Base-by-base conservation (phyloP, 2,113 vertebrate species). In the Neodontobutis hainanensis region DNA sequence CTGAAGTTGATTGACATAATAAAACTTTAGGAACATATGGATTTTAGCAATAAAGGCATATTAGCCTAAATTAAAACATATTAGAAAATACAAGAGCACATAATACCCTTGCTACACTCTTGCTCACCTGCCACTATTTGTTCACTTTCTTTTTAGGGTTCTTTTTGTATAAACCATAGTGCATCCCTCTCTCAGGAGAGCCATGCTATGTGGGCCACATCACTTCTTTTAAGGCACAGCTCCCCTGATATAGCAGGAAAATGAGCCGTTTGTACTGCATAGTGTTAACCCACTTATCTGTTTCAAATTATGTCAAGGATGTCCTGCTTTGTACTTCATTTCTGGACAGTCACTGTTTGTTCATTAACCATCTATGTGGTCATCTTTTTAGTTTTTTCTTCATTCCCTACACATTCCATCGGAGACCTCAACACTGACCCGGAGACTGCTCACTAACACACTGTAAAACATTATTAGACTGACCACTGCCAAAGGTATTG, bases 281-380 rank as follows among this genome's bases (percentile, higher is more conserved):
- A 50, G 35, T 19, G 15, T 59, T 78, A 85, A 85, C 90, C 90
- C 77, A 89, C 68, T 89, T 88, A 83, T 10, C 44, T 73, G 63
- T 82, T 83, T 80, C 70, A 85, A 69, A 75, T 84, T 42, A 67
- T 47, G 65, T 68, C 14, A 32, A 70, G 16, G 43, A 75, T 65
- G 73, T 62, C 70, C 35, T 65, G 12, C 50, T 78, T 58, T 75
- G 73, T 82, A 40, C 77, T 75, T 46, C 2, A 38, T 45, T 42
- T 71, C 48, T 44, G 16, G 27, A 70, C 46, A 64, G 35, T 15
- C 53, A 19, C 15, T 55, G 27, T 75, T 78, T 72, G 61, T 77
- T 80, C 68, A 68, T 36, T 58, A 12, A 75, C 45, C 10, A 12
- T 66, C 80, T 70, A 70, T 70, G 56, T 43, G 16, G 49, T 27